These are phyloP conservation scores for Pterostichus madidus DNA, from an alignment of 2,888 invertebrate species.

Conservation along the genomic window DNA sequence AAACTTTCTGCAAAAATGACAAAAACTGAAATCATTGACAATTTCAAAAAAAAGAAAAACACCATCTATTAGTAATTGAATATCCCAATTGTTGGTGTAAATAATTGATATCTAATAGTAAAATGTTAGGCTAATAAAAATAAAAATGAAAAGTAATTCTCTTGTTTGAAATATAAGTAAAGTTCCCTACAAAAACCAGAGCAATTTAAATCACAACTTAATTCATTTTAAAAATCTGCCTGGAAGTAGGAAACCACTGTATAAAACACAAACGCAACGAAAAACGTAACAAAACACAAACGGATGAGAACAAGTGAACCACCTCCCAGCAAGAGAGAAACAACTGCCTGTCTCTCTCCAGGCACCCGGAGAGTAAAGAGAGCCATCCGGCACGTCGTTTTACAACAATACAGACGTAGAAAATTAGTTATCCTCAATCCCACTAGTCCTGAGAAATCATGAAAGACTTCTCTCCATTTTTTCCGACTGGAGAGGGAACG, in stretches of 20 bases:
- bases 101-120: too few species aligned
- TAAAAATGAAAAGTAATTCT: too few species aligned
- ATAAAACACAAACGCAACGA: conserved; percentile 54
- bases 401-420: conserved; percentile 68
- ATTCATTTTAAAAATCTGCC: conserved; percentile 63
- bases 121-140: too few species aligned
- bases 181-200: conserved; percentile 38
- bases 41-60: too few species aligned
- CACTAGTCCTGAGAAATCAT: conserved; percentile 53
- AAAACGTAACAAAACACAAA: conserved; percentile 39
- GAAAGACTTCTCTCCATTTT: neutral
- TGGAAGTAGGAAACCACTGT: conserved; percentile 44
- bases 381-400: conserved; percentile 64
- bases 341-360: neutral
- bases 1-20: too few species aligned
- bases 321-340: neutral
- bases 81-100: too few species aligned
- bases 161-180: neutral
- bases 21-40: too few species aligned
- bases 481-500: neutral
- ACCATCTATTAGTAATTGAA: too few species aligned
- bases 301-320: conserved; percentile 8
- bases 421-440: conserved; percentile 69
- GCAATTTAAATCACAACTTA: conserved; percentile 62
- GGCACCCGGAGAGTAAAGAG: conserved; percentile 33